Evolutionary conservation across 53 echinoderm and acorn worm species (phyloP).

Genomic region (Arbacia lixula): DNA sequence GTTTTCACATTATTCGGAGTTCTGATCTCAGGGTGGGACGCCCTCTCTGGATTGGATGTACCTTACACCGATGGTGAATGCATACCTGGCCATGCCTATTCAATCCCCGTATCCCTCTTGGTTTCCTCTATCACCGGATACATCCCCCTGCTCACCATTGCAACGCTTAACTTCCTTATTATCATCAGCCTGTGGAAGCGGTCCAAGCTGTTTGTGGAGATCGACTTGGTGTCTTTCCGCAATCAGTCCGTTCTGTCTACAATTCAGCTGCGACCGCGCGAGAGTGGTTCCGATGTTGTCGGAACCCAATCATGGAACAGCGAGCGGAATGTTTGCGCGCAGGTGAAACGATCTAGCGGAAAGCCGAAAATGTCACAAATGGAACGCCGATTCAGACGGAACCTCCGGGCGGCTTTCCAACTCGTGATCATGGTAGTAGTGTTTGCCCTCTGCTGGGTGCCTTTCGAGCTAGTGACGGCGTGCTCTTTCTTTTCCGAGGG

Average conservation of each 20-base stretch:
- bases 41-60: background rate
- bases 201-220: background rate
- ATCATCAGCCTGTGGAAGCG: background rate
- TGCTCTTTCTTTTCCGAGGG: background rate
- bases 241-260: background rate
- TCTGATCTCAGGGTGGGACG: slow-evolving; percentile 3
- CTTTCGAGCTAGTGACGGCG: background rate
- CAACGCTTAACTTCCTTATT: background rate
- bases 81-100: background rate
- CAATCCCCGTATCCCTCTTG: background rate
- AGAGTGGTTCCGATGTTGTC: background rate
- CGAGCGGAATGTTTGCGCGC: background rate
- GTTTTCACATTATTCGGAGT: background rate
- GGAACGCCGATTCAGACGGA: slow-evolving; percentile 10
- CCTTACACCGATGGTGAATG: background rate
- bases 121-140: background rate
- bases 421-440: background rate
- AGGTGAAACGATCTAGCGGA: background rate
- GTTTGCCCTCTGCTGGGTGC: slow-evolving; percentile 3
- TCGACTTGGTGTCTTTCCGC: background rate
- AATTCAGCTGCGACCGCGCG: too few relatives aligned
- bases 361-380: background rate
- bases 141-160: background rate
- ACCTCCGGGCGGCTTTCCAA: slow-evolving; percentile 8
- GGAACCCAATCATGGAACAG: background rate